A percentile compares a stretch with the other conserved stretches of the same genome.
Conservation (phyloP, 1,140 invertebrate genomes). For the Amyelois transitella region DNA sequence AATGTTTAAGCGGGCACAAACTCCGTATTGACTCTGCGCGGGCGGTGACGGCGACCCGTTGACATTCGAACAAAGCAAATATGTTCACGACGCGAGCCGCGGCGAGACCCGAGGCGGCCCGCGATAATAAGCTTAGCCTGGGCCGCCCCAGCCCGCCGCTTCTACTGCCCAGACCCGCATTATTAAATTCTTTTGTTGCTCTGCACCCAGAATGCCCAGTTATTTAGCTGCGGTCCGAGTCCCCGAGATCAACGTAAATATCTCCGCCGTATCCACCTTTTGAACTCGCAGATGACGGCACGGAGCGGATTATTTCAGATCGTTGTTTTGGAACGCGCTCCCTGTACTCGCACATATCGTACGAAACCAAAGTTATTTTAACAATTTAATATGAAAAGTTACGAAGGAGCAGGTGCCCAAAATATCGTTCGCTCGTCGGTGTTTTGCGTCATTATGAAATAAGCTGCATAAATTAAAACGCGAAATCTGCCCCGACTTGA, state of each 20-base stretch:
- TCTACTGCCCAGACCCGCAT: slow-evolving; percentile 32
- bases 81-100: slow-evolving; percentile 39
- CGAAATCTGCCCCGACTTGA: slow-evolving; percentile 34
- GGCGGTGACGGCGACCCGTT: slow-evolving; percentile 39
- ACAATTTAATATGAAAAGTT: slow-evolving; percentile 25
- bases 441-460: slow-evolving; percentile 46
- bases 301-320: slow-evolving; percentile 36
- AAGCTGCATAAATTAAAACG: slow-evolving; percentile 50
- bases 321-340: slow-evolving; percentile 13
- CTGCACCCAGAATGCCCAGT: slow-evolving; percentile 37
- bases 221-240: slow-evolving; percentile 44
- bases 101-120: slow-evolving; percentile 24
- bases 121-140: slow-evolving; percentile 67
- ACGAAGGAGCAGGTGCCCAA: slow-evolving; percentile 40
- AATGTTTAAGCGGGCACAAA: slow-evolving; percentile 66
- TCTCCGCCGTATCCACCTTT: slow-evolving; percentile 14
- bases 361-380: slow-evolving; percentile 17
- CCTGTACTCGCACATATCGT: slow-evolving; percentile 3
- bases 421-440: slow-evolving; percentile 21
- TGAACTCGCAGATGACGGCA: slow-evolving; percentile 18
- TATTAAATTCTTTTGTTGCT: slow-evolving; percentile 69
- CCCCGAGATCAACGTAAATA: slow-evolving; percentile 42
- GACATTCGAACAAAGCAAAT: slow-evolving; percentile 63
- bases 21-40: slow-evolving; percentile 54
- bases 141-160: slow-evolving; percentile 30